Conservation (phyloP, 2,113 vertebrate genomes). For the Pagrus major region DNA sequence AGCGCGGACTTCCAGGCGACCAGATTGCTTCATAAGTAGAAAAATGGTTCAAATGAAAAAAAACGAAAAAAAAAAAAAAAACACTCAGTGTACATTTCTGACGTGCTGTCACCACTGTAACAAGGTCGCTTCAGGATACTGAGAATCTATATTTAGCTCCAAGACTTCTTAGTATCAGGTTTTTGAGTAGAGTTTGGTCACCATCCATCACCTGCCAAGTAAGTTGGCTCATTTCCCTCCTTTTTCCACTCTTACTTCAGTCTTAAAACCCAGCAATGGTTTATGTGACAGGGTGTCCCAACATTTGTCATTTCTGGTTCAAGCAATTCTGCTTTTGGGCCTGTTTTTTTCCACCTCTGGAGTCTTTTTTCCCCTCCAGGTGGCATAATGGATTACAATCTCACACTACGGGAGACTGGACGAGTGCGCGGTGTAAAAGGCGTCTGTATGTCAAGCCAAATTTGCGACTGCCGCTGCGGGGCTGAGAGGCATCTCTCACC, state of each 20-base stretch:
- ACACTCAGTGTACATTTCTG: constrained; percentile 13
- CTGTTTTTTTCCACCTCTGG: not conserved
- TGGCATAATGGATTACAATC: constrained; percentile 55
- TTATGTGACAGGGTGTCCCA: constrained; percentile 32
- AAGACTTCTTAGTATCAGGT: not conserved
- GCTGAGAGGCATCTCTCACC: constrained; percentile 52
- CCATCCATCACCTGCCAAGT: constrained; percentile 36
- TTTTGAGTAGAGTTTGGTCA: not conserved
- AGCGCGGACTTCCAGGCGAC: not conserved
- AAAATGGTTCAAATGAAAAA: not conserved
- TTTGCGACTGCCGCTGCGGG: constrained; percentile 41
- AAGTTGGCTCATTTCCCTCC: not conserved
- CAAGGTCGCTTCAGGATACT: constrained; percentile 10
- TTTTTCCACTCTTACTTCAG: constrained; percentile 1
- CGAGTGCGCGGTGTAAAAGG: constrained; percentile 51
- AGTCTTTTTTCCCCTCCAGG: constrained; percentile 35
- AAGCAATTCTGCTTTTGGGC: constrained; percentile 17
- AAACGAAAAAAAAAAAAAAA: not conserved
- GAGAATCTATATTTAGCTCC: not conserved
- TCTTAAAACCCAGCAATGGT: constrained; percentile 29
- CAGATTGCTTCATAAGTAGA: not conserved
- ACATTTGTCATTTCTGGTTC: constrained; percentile 50
- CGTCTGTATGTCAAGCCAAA: constrained; percentile 54
- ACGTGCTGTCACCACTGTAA: not conserved
- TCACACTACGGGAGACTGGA: constrained; percentile 48